Base-by-base conservation (phyloP, 1,140 invertebrate genomes). In the Leguminivora glycinivorella region DNA sequence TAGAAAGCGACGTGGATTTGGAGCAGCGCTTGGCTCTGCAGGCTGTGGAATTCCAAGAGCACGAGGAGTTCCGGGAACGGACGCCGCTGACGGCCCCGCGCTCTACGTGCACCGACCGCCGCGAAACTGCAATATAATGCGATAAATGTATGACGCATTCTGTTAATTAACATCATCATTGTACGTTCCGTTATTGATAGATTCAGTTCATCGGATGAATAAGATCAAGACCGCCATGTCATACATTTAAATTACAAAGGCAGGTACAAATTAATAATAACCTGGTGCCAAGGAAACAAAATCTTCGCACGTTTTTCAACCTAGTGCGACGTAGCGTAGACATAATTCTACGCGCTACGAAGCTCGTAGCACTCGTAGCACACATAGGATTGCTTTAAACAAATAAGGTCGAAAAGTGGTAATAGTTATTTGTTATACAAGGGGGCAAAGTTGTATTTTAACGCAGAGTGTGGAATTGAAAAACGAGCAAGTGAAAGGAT, bases 1-100 rank as follows among this genome's bases (percentile, higher is more conserved):
- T 78, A 90, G 88, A 90, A 60, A 90, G 88, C 70, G 88, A 90
- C 69, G 70, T 90, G 22, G 88, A 90, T 52, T 78, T 88, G 67
- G 88, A 90, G n/a, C 66, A 88, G 52, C 25, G n/a, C 7, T 25
- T 63, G 26, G 58, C 29, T 14, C 58, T 63, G 58, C 29, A 63
- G 58, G 26, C 58, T 17, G 58, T 31, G 26, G 26, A 63, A 17
- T 29, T 29, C 2, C 29, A 31, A 29, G 84, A 87, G 7, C 43
- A 25, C 6, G 34, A 19, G 24, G 80, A 72, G 10, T 75, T 78
- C 60, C 82, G 85, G 68, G 85, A 89, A 69, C 75, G 75, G 0
- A 84, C 84, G 17, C 87, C 88, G 9, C 73, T 82, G 7, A 88
- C 89, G 74, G 77, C 14, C 68, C 70, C 17, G 60, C 75, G 77